phyloP scores from a whole-genome alignment of 1,140 invertebrate genomes.

The Bathynomus jamesi region DNA sequence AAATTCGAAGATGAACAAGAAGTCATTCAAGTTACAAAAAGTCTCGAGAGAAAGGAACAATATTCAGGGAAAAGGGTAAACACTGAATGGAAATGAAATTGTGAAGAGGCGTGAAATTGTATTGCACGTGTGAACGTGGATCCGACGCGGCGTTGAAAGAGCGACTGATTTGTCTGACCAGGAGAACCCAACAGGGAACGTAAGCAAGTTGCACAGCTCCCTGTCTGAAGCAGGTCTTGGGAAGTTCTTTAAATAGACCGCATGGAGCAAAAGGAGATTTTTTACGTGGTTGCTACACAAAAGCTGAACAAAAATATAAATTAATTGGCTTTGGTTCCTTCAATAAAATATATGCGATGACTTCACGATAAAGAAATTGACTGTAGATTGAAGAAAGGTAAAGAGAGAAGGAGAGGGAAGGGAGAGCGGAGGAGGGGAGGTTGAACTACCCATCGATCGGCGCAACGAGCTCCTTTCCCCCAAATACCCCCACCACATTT shows the following conservation, averaged over 20 bases:
- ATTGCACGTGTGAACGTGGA: not conserved
- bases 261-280: no score
- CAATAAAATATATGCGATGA: no score
- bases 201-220: not conserved
- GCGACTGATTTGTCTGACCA: not conserved
- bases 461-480: not conserved
- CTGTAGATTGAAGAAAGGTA: not conserved
- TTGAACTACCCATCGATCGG: not conserved
- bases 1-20: no score
- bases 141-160: not conserved
- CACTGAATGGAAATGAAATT: no score
- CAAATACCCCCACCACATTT: not conserved
- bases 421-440: not conserved
- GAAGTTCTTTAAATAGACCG: not conserved
- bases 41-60: no score
- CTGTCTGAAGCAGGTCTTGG: not conserved
- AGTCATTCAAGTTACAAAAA: no score
- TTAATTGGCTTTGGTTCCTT: no score
- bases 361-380: no score
- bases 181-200: not conserved
- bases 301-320: not conserved
- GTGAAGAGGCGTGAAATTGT: no score
- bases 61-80: no score
- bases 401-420: not conserved
- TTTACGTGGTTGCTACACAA: no score